These are phyloP conservation scores for Micronycteris hirsuta DNA, from an alignment of 2,113 vertebrate genomes.

Conservation along the genomic window DNA sequence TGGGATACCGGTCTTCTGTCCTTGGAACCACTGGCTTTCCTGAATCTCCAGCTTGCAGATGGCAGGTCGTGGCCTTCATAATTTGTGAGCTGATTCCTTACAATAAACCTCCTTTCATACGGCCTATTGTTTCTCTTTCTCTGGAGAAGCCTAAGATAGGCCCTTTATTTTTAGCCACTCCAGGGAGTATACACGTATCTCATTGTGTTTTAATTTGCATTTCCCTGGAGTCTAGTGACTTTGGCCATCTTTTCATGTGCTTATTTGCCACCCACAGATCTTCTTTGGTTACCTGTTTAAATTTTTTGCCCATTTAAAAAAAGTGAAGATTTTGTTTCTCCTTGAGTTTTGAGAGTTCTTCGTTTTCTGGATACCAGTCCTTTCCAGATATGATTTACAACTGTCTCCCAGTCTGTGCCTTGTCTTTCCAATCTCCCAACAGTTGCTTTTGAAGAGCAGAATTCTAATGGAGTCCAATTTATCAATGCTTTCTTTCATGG, in stretches of 20 bases:
- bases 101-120: fast-evolving
- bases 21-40: fast-evolving
- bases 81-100: background rate
- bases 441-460: background rate
- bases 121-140: background rate
- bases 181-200: background rate
- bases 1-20: background rate
- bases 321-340: background rate
- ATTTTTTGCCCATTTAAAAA: background rate
- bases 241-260: background rate
- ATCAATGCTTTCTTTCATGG: background rate
- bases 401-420: background rate
- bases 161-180: background rate
- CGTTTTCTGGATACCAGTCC: background rate
- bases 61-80: background rate
- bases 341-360: constrained; percentile 8
- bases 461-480: background rate
- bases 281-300: background rate
- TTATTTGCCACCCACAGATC: background rate
- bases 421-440: constrained; percentile 1
- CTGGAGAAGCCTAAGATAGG: background rate
- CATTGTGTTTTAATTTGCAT: background rate
- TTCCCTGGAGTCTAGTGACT: background rate
- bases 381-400: background rate
- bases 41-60: background rate